Evolutionary conservation across 2,888 invertebrate species (phyloP), one percentile per base, ranked within the genome.

Genomic region (Drosophila paranaensis): DNA sequence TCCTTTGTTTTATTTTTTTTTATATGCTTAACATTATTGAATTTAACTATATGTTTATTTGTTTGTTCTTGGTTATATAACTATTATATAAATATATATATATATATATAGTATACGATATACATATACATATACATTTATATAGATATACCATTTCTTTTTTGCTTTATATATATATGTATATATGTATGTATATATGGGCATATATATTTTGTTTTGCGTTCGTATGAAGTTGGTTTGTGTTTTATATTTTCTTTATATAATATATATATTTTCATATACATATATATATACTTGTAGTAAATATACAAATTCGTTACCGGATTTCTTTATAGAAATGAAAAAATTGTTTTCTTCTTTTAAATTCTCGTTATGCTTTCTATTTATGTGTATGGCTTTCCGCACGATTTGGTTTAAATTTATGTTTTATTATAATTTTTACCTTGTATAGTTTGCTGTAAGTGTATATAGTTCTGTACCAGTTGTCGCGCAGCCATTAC

Each of bases 361-460:
- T 84, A 88, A 84, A 84, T 84, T 88, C 83, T 74, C 73, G 74
- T 86, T 74, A 82, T 82, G 71, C 76, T 68, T 85, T 58, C 71
- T 88, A 71, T 81, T 85, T 67, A 77, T 85, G 88, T 88, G 87
- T 86, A 71, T 73, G 76, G 69, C 81, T 78, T 80, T 80, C 73
- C 73, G 68, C 67, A 55, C 67, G 35, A 35, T 71, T 67, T 35
- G 25, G 45, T 25, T 74, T 54, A 16, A 53, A 62, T 60, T 53
- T 30, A 48, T 79, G 6, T 57, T 66, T 74, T 63, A 57, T 69
- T 60, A 74, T 74, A 70, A 79, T 81, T 71, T 86, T 87, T 86
- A 89, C 85, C 85, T 86, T 86, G 85, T 86, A 86, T 86, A 85
- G 85, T 85, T 85, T 85, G 77, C 89, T 87, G 85, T 89, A 85